A percentile compares a stretch with the other conserved stretches of the same genome.
These are phyloP conservation scores for Abscondita cerata DNA, from an alignment of 2,888 invertebrate genomes.

Conservation along the genomic window DNA sequence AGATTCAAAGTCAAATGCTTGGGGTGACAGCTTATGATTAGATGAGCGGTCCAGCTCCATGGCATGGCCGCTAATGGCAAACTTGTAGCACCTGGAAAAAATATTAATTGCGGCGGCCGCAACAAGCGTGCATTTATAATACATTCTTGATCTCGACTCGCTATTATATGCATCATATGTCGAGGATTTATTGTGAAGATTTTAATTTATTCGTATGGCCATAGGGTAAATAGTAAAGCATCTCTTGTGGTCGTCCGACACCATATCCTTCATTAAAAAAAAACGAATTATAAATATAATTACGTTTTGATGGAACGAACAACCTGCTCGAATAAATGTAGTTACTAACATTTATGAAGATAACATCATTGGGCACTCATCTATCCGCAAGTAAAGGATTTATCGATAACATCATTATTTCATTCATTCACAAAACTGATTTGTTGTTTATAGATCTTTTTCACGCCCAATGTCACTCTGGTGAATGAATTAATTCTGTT, in stretches of 20 bases:
- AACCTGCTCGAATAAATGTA: constrained; percentile 45
- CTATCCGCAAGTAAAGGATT: constrained; percentile 23
- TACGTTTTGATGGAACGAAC: constrained; percentile 53
- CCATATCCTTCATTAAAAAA: constrained; percentile 47
- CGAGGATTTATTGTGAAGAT: constrained; percentile 58
- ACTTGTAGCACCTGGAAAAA: constrained; percentile 49
- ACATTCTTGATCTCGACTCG: constrained; percentile 51
- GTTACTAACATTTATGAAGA: constrained; percentile 32
- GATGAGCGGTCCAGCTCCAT: constrained; percentile 41
- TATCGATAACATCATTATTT: constrained; percentile 30
- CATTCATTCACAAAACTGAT: constrained; percentile 24
- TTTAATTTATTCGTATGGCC: constrained; percentile 57
- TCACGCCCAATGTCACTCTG: constrained; percentile 35
- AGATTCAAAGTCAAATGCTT: constrained; percentile 42
- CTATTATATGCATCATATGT: constrained; percentile 53
- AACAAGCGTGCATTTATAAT: constrained; percentile 53
- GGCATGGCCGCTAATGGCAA: constrained; percentile 44
- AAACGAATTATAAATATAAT: constrained; percentile 55
- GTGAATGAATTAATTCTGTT: constrained; percentile 38
- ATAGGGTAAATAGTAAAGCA: constrained; percentile 52
- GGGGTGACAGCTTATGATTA: constrained; percentile 54
- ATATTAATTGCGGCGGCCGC: constrained; percentile 53
- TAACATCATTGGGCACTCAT: constrained; percentile 13
- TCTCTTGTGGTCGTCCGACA: constrained; percentile 52
- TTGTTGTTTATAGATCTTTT: constrained; percentile 25